A percentile compares a stretch with the other conserved stretches of the same genome.
Evolutionary conservation across 2,797 vertebrate genomes (phyloP).

Genomic region (Melanotaenia boesemani): DNA sequence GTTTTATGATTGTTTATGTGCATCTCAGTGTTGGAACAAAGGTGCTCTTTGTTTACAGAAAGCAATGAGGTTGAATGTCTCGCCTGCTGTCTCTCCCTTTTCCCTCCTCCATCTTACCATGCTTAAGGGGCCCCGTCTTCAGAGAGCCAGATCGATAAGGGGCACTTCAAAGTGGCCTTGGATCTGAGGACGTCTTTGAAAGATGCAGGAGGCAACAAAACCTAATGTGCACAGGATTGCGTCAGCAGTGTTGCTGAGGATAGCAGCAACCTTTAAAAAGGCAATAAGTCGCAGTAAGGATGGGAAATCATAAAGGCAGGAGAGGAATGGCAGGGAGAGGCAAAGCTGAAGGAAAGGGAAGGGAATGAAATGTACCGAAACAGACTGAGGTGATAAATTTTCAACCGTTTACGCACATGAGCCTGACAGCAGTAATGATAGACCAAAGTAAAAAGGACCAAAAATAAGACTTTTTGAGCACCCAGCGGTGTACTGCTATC

Average conservation of each 20-base stretch:
- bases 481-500: no score
- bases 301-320: neutral
- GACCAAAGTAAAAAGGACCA: no score
- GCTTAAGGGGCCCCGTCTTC: constrained; percentile 35
- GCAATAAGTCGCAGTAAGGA: neutral
- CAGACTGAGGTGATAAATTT: neutral
- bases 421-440: neutral
- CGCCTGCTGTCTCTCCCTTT: constrained; percentile 1
- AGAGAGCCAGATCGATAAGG: constrained; percentile 40
- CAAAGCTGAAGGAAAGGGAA: neutral
- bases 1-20: neutral
- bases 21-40: constrained; percentile 11
- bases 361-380: no score
- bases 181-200: constrained; percentile 34
- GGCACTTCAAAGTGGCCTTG: constrained; percentile 42
- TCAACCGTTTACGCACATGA: neutral
- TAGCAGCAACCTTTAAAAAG: constrained; percentile 9
- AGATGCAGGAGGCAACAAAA: constrained; percentile 30
- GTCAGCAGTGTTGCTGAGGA: constrained; percentile 24
- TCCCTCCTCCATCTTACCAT: neutral
- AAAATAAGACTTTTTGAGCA: no score
- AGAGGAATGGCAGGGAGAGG: neutral
- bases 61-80: constrained; percentile 6
- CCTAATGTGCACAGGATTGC: constrained; percentile 16
- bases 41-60: neutral